These are phyloP conservation scores for Limonius californicus DNA, from an alignment of 1,140 invertebrate genomes.

Conservation along the genomic window DNA sequence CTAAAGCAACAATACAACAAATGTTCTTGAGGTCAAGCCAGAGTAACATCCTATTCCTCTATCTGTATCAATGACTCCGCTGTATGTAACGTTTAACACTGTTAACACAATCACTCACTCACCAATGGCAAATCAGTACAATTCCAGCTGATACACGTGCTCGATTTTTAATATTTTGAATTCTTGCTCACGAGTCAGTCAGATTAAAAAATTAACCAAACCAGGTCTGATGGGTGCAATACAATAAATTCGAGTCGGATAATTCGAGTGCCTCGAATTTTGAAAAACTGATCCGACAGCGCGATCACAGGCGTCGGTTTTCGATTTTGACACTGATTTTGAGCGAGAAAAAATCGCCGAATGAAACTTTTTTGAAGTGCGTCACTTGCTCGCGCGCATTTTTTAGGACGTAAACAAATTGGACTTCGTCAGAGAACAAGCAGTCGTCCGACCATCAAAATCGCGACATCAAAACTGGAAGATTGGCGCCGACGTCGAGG, in stretches of 20 bases:
- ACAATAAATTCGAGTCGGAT: too few species aligned
- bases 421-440: background rate
- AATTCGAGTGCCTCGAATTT: too few species aligned
- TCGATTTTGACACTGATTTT: too few species aligned
- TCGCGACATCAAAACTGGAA: constrained; percentile 34
- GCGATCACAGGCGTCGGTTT: too few species aligned
- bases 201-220: too few species aligned
- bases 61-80: constrained; percentile 4
- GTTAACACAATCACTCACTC: constrained; percentile 2
- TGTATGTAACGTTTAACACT: background rate
- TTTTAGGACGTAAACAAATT: background rate
- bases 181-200: too few species aligned
- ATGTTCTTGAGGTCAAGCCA: constrained; percentile 11
- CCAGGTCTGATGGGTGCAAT: too few species aligned
- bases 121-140: background rate
- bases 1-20: constrained; percentile 9
- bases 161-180: background rate
- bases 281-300: too few species aligned
- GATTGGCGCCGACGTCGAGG: constrained; percentile 32
- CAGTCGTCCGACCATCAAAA: constrained; percentile 30
- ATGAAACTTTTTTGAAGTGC: too few species aligned
- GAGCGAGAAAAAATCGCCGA: too few species aligned
- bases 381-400: background rate
- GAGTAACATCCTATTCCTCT: constrained; percentile 4
- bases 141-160: background rate